Percentiles rank a stretch among this genome's conserved stretches.
phyloP scores from a whole-genome alignment of 1,140 invertebrate species.

The Neodiprion pinetum region DNA sequence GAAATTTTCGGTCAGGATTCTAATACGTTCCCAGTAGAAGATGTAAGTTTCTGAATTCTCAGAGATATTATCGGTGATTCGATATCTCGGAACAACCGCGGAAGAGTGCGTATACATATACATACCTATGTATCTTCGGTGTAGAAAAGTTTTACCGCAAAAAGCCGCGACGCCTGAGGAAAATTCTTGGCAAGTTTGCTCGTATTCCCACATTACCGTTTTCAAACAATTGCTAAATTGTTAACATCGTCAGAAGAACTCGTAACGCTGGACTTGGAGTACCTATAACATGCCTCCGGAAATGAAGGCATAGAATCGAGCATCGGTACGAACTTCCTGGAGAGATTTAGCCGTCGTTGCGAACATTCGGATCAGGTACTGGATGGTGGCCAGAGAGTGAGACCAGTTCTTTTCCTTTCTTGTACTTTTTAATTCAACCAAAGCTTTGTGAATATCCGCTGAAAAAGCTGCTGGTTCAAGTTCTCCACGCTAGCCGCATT shows the following conservation, averaged over 20 bases:
- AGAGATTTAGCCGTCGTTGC: neutral
- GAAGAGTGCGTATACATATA: neutral
- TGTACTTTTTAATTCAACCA: neutral
- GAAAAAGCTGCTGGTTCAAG: neutral
- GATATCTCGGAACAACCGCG: neutral
- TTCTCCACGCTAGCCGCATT: neutral
- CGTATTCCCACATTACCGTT: no score
- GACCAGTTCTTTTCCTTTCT: neutral
- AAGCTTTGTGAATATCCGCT: neutral
- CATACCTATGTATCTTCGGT: no score
- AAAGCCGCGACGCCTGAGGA: no score
- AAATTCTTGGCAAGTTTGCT: no score
- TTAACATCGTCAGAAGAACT: no score
- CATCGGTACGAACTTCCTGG: neutral
- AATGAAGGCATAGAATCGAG: neutral
- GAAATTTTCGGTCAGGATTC: neutral
- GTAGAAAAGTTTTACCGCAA: no score
- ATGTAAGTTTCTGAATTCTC: neutral
- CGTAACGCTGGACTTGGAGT: no score
- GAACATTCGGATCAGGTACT: neutral
- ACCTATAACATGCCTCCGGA: neutral
- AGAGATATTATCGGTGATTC: neutral
- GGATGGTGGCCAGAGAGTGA: neutral
- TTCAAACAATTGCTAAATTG: no score
- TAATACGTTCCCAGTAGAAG: neutral